A percentile compares a stretch with the other conserved stretches of the same genome.
These are phyloP conservation scores for Pogonocichla stellata DNA, from an alignment of 2,113 vertebrate species.

Conservation along the genomic window DNA sequence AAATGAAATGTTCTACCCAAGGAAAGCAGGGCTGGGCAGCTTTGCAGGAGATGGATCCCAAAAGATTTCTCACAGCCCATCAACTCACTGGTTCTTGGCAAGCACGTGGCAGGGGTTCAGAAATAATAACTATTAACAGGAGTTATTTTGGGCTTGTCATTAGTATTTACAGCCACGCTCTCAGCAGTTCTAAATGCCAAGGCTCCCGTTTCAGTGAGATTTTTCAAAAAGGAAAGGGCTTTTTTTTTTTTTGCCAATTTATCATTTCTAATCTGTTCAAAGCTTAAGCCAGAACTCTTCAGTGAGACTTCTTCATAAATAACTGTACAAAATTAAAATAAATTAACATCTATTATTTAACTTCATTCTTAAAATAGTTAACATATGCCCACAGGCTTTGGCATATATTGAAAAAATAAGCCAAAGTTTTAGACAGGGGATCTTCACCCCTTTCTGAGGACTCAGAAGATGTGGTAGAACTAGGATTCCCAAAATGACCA, in stretches of 20 bases:
- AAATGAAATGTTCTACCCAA: background rate
- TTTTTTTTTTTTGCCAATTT: background rate
- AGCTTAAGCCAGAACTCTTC: slow-evolving; percentile 26
- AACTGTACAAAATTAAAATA: slow-evolving; percentile 26
- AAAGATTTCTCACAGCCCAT: background rate
- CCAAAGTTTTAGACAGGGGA: background rate
- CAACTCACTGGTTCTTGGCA: background rate
- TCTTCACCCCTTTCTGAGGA: background rate
- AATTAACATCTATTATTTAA: slow-evolving; percentile 50
- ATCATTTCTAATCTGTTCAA: slow-evolving; percentile 35
- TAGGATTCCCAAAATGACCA: background rate
- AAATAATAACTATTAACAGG: slow-evolving; percentile 33
- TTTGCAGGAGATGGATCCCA: background rate
- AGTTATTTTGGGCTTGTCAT: slow-evolving; percentile 30
- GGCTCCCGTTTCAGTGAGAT: background rate
- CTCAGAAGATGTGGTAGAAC: background rate
- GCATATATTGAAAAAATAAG: background rate
- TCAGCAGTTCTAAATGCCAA: slow-evolving; percentile 8
- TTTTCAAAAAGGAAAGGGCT: background rate
- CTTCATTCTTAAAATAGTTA: slow-evolving; percentile 8
- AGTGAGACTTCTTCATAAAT: slow-evolving; percentile 6
- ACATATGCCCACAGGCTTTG: background rate
- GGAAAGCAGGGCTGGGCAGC: background rate
- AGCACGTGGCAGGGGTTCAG: background rate
- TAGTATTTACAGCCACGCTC: slow-evolving; percentile 22